Evolutionary conservation across 1,140 invertebrate species (phyloP).

Genomic region (Leptoteleia sp.): DNA sequence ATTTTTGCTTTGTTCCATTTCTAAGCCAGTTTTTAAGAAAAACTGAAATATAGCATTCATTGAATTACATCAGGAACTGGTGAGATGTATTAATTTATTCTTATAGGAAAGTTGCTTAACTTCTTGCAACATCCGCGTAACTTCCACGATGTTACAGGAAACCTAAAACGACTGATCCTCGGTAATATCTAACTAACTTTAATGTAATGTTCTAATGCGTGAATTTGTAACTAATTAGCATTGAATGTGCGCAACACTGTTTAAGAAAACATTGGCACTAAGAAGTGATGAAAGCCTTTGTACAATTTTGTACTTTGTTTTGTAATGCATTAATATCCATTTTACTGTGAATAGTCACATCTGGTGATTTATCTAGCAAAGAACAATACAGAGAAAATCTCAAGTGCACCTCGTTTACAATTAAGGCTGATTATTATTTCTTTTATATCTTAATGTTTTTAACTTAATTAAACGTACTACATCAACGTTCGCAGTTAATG

Average conservation of each 20-base stretch:
- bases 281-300: slow-evolving; percentile 29
- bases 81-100: slow-evolving; percentile 35
- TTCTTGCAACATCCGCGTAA: slow-evolving; percentile 29
- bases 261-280: slow-evolving; percentile 28
- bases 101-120: slow-evolving; percentile 27
- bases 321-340: slow-evolving; percentile 6
- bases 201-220: slow-evolving; percentile 47
- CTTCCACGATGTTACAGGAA: slow-evolving; percentile 27
- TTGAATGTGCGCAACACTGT: slow-evolving; percentile 10
- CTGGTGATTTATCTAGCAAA: not conserved
- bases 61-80: slow-evolving; percentile 24
- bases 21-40: slow-evolving; percentile 4
- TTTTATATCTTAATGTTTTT: too few species aligned
- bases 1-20: too few species aligned
- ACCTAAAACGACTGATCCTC: slow-evolving; percentile 45
- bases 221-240: slow-evolving; percentile 48
- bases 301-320: slow-evolving; percentile 8
- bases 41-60: slow-evolving; percentile 12
- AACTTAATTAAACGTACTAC: too few species aligned
- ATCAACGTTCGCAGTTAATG: too few species aligned
- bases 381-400: too few species aligned
- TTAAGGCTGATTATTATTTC: too few species aligned
- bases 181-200: slow-evolving; percentile 51
- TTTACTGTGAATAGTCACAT: slow-evolving; percentile 1
- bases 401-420: too few species aligned